These are phyloP conservation scores for Nematolebias whitei DNA, from an alignment of 2,113 vertebrate genomes.

Conservation along the genomic window DNA sequence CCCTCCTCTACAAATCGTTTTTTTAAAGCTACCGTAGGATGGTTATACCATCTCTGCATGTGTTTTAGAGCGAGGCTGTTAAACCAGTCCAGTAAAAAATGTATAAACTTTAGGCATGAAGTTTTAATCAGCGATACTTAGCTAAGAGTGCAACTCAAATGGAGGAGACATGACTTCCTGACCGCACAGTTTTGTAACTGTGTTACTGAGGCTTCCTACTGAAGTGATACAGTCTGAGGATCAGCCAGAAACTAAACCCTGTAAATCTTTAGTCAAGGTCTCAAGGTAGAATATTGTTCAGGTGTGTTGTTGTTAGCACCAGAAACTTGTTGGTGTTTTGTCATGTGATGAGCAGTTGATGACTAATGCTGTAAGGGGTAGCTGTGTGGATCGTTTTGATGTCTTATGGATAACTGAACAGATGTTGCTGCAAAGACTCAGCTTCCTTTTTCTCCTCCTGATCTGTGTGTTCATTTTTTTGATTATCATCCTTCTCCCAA, in stretches of 20 bases:
- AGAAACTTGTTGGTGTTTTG: background rate
- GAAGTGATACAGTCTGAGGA: conserved; percentile 2
- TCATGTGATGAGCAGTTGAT: conserved; percentile 17
- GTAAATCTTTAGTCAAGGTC: background rate
- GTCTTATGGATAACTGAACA: conserved; percentile 54
- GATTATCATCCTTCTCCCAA: conserved; percentile 14
- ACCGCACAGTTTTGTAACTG: background rate
- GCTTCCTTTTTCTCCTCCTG: conserved; percentile 10
- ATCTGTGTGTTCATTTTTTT: conserved; percentile 38
- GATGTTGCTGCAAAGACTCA: conserved; percentile 33
- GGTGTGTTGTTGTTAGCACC: background rate
- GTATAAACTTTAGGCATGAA: conserved; percentile 26
- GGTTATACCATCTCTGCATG: background rate
- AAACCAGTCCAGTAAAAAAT: conserved; percentile 34
- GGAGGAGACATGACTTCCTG: conserved; percentile 9
- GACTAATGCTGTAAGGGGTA: conserved; percentile 35
- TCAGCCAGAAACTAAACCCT: conserved; percentile 3
- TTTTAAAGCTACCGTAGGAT: conserved; percentile 1
- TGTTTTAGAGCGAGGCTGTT: conserved; percentile 1
- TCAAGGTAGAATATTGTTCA: background rate
- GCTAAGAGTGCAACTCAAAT: conserved; percentile 12
- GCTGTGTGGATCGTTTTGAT: conserved; percentile 46
- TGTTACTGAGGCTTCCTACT: background rate
- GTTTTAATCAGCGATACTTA: conserved; percentile 26
- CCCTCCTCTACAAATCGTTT: conserved; percentile 9